These are phyloP conservation scores for Bovichtus variegatus DNA, from an alignment of 2,797 vertebrate species.

Conservation along the genomic window DNA sequence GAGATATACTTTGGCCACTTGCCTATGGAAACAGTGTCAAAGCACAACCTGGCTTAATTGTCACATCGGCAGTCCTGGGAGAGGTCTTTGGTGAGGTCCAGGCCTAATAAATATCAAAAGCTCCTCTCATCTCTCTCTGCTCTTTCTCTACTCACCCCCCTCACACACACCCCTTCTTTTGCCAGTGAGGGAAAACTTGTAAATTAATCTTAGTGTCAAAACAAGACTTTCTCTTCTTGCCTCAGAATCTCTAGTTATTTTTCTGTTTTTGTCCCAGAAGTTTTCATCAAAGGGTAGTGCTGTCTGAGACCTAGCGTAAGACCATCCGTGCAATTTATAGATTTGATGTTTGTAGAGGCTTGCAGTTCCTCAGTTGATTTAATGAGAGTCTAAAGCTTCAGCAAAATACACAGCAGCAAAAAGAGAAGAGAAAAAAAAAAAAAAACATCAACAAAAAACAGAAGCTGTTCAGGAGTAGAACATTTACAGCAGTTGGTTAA, in stretches of 20 bases:
- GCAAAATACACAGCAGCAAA: constrained; percentile 73
- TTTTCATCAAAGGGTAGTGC: constrained; percentile 86
- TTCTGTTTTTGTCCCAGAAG: constrained; percentile 87
- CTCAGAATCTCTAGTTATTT: constrained; percentile 84
- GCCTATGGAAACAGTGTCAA: constrained; percentile 98
- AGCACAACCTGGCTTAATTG: constrained; percentile 99
- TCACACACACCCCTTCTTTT: constrained; percentile 54
- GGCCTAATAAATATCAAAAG: constrained; percentile 94
- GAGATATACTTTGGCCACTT: constrained; percentile 95
- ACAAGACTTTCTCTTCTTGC: constrained; percentile 85
- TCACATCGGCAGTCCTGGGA: constrained; percentile 96
- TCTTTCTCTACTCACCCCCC: constrained; percentile 48
- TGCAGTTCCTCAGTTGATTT: constrained; percentile 83
- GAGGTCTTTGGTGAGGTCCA: constrained; percentile 90
- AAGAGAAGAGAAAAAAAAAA: constrained; percentile 31
- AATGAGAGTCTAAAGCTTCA: constrained; percentile 85
- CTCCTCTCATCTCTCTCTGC: constrained; percentile 88
- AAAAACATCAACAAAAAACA: constrained; percentile 66
- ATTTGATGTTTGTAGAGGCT: constrained; percentile 85
- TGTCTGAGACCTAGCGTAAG: constrained; percentile 86
- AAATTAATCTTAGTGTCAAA: constrained; percentile 93
- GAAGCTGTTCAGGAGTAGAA: constrained; percentile 58
- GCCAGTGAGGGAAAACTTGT: constrained; percentile 91
- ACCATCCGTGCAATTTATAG: constrained; percentile 86
- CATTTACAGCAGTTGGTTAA: constrained; percentile 45